These are phyloP conservation scores for Apeltes quadracus DNA, from an alignment of 2,113 vertebrate genomes.

Conservation along the genomic window DNA sequence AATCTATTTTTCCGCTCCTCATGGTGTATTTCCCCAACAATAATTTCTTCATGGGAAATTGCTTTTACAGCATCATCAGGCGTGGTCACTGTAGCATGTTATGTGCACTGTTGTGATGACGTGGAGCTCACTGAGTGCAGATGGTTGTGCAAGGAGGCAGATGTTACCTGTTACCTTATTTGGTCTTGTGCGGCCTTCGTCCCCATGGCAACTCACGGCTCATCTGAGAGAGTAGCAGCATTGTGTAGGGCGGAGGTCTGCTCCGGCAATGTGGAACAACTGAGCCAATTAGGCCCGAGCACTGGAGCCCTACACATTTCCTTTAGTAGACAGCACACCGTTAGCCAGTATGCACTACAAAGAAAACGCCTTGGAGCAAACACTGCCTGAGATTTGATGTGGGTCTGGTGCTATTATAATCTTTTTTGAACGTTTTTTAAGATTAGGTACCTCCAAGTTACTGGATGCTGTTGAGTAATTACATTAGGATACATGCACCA, in stretches of 20 bases:
- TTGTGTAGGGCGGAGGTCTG: conserved; percentile 64
- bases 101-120: conserved; percentile 34
- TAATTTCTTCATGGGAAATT: not conserved
- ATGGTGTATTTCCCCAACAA: not conserved
- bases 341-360: conserved; percentile 1
- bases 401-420: not conserved
- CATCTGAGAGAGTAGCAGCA: conserved; percentile 58
- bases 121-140: conserved; percentile 48
- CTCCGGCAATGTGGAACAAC: conserved; percentile 51
- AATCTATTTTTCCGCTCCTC: not conserved
- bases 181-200: conserved; percentile 71
- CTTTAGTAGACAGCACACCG: conserved; percentile 21
- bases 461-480: not conserved
- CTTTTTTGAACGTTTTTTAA: conserved; percentile 5
- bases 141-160: conserved; percentile 63
- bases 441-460: not conserved
- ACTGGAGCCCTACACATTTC: conserved; percentile 31
- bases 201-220: conserved; percentile 78
- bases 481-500: not conserved
- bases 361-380: conserved; percentile 11
- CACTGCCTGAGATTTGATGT: not conserved
- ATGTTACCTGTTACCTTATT: conserved; percentile 75
- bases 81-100: not conserved
- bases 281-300: conserved; percentile 53
- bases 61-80: not conserved